A percentile compares a stretch with the other conserved stretches of the same genome.
Conservation (phyloP, 2,888 invertebrate species). For the Callinectes sapidus region DNA sequence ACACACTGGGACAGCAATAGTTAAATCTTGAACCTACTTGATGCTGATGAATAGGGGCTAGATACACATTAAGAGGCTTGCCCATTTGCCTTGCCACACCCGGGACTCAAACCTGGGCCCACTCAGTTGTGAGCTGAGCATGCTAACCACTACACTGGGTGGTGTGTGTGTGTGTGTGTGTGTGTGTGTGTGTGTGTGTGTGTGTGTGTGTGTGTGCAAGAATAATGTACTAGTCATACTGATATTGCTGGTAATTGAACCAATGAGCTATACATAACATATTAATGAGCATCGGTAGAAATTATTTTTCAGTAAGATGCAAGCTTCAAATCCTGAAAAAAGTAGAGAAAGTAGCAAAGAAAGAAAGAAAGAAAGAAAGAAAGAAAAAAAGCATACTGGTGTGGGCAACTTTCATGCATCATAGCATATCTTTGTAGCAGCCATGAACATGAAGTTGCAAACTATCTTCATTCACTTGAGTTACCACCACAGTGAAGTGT, state of each 20-base stretch:
- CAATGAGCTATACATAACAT: not conserved
- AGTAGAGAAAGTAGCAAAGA: not conserved
- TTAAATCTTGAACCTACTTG: no score
- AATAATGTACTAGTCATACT: not conserved
- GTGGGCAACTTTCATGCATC: conserved; percentile 25
- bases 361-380: not conserved
- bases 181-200: not conserved
- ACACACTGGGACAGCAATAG: no score
- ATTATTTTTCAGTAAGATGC: not conserved
- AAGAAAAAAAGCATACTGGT: not conserved
- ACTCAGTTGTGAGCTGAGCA: no score
- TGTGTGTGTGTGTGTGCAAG: not conserved
- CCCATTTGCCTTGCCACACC: no score
- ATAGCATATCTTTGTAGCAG: not conserved
- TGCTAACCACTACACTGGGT: no score
- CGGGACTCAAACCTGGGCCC: no score
- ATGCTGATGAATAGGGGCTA: no score
- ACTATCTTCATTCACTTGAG: not conserved
- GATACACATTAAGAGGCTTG: no score
- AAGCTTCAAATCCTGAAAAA: not conserved
- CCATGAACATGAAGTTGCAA: not conserved
- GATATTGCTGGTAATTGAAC: not conserved
- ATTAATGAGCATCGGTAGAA: not conserved
- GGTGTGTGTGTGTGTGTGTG: no score
- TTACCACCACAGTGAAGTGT: not conserved